Evolutionary conservation across 92 coral and sea anemone species (phyloP), one percentile per base, ranked within the genome.

Genomic region (Palythoa heliodiscus): DNA sequence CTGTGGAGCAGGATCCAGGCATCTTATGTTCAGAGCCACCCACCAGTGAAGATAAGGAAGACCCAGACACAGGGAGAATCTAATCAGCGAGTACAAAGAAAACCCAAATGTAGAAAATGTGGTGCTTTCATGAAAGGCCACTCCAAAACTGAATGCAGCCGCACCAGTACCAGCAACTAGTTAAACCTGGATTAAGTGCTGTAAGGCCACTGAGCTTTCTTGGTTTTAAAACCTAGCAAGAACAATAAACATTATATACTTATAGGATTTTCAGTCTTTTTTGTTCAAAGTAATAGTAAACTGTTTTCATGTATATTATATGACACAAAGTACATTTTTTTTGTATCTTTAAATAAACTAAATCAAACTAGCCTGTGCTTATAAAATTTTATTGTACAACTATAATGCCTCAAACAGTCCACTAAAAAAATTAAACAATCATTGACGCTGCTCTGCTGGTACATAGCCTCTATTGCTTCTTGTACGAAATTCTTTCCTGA

Each of bases 111-210:
- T 17, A 55, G 63, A 17, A 55, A 55, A 55, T 55, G 63, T 55
- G 63, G 63, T 55, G 63, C 63, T 55, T 55, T 55, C 19, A 55
- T 55, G 63, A 55, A 55, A 55, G 63, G 63, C 63, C 63, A 55
- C 63, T 55, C 63, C 63, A 55, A 55, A 55, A 55, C 63, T 55
- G 63, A 55, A 55, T 55, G 2, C 63, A 55, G 63, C 19, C 14
- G 19, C 63, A 55, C 63, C 63, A 55, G 19, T 55, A 55, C 63
- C 63, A 55, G 2, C 19, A 43, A 43, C 48, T 43, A 43, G 48
- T 43, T 43, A 43, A 43, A 43, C 48, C 48, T 43, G 48, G 48
- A 43, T 43, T 43, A 43, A 43, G 3, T 43, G 48, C 48, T 43
- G 48, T 43, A 43, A 43, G 48, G 48, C 48, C 48, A 43, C 48